Base-by-base conservation (phyloP, 2,113 vertebrate species). In the Canis aureus region DNA sequence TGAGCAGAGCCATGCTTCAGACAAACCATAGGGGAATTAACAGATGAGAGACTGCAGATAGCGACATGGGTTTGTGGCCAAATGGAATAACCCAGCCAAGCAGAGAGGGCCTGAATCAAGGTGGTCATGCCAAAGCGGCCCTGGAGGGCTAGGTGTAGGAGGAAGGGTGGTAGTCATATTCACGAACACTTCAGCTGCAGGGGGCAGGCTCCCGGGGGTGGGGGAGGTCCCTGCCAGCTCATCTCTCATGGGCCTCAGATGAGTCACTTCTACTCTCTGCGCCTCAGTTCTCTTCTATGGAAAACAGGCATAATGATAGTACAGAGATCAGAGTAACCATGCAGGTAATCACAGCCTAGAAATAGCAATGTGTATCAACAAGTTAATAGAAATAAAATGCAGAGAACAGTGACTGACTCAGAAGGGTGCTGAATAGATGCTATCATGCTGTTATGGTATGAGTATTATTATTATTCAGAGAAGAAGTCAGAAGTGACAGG, bases 131-230 rank as follows among this genome's bases (percentile, higher is more conserved):
- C 25, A 12, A 20, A 7, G 78, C 11, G 59, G 32, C 32, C 3
- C 0, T 0, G 1, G 32, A 55, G 69, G 51, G 71, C 29, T 11
- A 8, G 57, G 35, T 57, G 22, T 23, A 35, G 29, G 51, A 55
- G 60, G 51, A 43, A 20, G 49, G 8, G 25, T 8, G 55, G 35
- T 16, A 29, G 20, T 64, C 27, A 1, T 22, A 1, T 27, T 38
- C 23, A 6, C 2, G 11, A 13, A 49, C n/a, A 13, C 35, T 57
- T 7, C 32, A 4, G 17, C 22, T 0, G 11, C 43, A 27, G n/a
- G 9, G 4, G 17, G 11, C 51, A 6, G 43, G 85, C 49, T 16
- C 49, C 64, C n/a, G 0, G 11, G 57, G 13, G 29, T 1, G 15
- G 57, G 57, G 29, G 25, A 10, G 57, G 25, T 38, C 15, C 5